Evolutionary conservation across 2,888 invertebrate species (phyloP).

Genomic region (Teleogryllus oceanicus): DNA sequence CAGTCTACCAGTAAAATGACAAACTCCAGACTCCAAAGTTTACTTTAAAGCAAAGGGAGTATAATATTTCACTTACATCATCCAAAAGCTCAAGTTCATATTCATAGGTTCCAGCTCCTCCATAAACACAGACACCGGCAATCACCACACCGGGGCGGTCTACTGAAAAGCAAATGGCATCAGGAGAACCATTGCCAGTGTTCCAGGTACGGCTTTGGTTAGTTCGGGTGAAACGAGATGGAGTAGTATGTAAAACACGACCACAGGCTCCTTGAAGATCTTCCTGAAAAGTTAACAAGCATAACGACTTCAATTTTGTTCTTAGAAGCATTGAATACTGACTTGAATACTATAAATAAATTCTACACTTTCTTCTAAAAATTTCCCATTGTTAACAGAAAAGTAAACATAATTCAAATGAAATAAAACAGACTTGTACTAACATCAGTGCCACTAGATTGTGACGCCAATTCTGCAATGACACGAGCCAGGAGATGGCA

Average conservation of each 20-base stretch:
- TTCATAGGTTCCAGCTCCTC: conserved; percentile 83
- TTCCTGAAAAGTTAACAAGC: conserved; percentile 47
- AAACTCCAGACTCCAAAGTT: too few species aligned
- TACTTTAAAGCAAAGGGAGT: too few species aligned
- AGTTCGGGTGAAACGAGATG: conserved; percentile 84
- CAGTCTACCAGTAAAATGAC: too few species aligned
- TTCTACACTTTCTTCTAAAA: not conserved
- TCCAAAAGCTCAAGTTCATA: conserved; percentile 88
- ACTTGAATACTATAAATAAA: not conserved
- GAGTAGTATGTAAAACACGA: conserved; percentile 77
- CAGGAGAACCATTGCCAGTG: conserved; percentile 93
- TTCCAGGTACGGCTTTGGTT: conserved; percentile 93
- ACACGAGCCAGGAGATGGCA: conserved; percentile 78
- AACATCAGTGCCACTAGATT: conserved; percentile 72
- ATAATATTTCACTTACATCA: conserved; percentile 54
- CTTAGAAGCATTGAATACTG: not conserved
- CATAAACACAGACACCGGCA: conserved; percentile 86
- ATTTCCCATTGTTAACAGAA: not conserved
- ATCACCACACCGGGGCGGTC: conserved; percentile 85
- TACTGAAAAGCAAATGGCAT: conserved; percentile 92
- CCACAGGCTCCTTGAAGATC: conserved; percentile 66
- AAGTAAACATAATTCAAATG: not conserved
- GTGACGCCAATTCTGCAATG: conserved; percentile 81
- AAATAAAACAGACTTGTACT: conserved; percentile 40
- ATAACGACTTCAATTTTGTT: not conserved